phyloP scores from a whole-genome alignment of 2,113 vertebrate genomes.

The Colossoma macropomum region DNA sequence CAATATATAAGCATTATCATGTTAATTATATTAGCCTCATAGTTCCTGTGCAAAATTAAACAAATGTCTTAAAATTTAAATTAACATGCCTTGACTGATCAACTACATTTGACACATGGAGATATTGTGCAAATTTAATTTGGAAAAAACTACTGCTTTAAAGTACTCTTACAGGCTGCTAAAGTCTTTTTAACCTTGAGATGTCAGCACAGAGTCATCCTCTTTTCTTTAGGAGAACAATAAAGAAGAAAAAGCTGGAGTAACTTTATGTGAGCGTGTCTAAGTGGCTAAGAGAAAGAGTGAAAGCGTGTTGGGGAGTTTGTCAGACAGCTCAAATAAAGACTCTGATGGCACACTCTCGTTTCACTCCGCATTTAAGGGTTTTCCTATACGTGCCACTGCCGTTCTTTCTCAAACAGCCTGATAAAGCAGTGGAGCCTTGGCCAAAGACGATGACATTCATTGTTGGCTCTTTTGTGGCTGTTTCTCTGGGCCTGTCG shows the following conservation, averaged over 20 bases:
- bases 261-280: conserved; percentile 13
- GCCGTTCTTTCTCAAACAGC: conserved; percentile 1
- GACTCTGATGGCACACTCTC: conserved; percentile 37
- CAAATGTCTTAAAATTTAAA: no score
- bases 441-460: conserved; percentile 50
- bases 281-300: conserved; percentile 16
- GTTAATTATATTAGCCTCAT: no score
- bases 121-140: no score
- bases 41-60: no score
- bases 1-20: no score
- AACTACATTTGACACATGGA: no score
- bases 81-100: no score
- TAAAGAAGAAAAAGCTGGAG: conserved; percentile 37
- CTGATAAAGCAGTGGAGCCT: conserved; percentile 48
- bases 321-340: conserved; percentile 57
- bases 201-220: conserved; percentile 32
- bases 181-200: conserved; percentile 40
- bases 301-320: conserved; percentile 17
- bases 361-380: conserved; percentile 45
- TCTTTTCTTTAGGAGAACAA: conserved; percentile 40
- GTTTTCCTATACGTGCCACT: conserved; percentile 25
- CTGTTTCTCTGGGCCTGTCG: conserved; percentile 34
- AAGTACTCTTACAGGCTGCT: background rate
- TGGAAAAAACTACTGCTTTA: background rate
- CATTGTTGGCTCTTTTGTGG: conserved; percentile 53